Base-by-base conservation (phyloP, 2,888 invertebrate species). In the Villa cingulata region DNA sequence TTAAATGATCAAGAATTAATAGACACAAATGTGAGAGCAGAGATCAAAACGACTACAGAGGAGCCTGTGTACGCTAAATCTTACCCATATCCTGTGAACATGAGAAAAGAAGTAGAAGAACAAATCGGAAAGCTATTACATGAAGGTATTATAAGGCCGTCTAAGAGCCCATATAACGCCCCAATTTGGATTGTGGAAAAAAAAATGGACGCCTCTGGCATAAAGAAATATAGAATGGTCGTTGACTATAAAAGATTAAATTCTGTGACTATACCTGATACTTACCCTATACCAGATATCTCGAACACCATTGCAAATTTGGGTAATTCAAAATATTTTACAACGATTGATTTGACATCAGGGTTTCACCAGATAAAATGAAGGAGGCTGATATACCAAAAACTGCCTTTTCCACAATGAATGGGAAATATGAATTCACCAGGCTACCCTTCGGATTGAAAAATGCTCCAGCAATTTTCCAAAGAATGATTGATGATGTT, bases 21-120 rank as follows among this genome's bases (percentile, higher is more conserved):
- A 19, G 49, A 42, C 15, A 42, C 49, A 4, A 42, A 29, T 14
- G 53, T 62, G 1, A 58, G 57, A 48, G 65, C 66, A 34, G 47
- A 58, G 41, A 68, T 69, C n/a, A 51, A 53, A 29, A 61, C 59
- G 1, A 55, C 49, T 1, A 53, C 56, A 3, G 43, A 55, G 10
- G 50, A 52, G 10, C 64, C 63, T 1, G 56, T 64, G 5, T 58
- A 56, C 41, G 50, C 58, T 0, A 62, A 63, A 56, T 54, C 56
- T 5, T 65, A 66, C 49, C 52, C 64, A 12, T 64, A 64, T 46
- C 66, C 65, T 0, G 54, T 59, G 20, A 52, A 57, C 18, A 59
- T 64, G 53, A 54, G 60, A 46, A 29, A 43, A n/a, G 65, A 63
- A 52, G 62, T 66, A 1, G 54, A 62, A 5, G 54, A 43, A 9